Evolutionary conservation across 2,113 vertebrate species (phyloP).

Genomic region (Murina feae): DNA sequence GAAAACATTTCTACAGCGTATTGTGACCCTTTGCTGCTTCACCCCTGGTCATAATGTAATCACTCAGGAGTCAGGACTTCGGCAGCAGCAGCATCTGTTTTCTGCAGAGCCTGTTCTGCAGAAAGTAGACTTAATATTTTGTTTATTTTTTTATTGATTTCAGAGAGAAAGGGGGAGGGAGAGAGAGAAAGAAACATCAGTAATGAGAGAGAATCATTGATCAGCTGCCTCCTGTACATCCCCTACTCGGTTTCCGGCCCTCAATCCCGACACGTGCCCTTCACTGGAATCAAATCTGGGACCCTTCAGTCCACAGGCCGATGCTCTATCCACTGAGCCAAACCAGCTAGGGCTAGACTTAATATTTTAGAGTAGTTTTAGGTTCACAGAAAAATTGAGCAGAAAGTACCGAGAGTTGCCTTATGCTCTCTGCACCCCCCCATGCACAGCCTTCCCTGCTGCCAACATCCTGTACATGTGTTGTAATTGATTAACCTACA

Average conservation of each 20-base stretch:
- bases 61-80: background rate
- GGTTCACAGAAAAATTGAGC: background rate
- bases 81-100: background rate
- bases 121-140: background rate
- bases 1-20: background rate
- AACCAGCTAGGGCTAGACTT: background rate
- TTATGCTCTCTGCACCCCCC: too few species aligned
- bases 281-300: too few species aligned
- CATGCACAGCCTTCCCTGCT: rapidly evolving
- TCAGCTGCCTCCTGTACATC: too few species aligned
- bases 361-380: background rate
- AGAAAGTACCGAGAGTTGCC: background rate
- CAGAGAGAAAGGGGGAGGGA: too few species aligned
- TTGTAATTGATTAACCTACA: background rate
- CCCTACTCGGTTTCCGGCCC: too few species aligned
- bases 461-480: background rate
- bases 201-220: too few species aligned
- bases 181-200: too few species aligned
- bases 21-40: background rate
- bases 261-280: too few species aligned
- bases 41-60: background rate
- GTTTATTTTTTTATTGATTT: background rate
- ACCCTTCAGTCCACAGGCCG: too few species aligned
- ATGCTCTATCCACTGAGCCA: too few species aligned
- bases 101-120: background rate